These are phyloP conservation scores for Cassiopea xamachana DNA, from an alignment of 30 jellyfish, hydroid and myxozoan species.

Conservation along the genomic window DNA sequence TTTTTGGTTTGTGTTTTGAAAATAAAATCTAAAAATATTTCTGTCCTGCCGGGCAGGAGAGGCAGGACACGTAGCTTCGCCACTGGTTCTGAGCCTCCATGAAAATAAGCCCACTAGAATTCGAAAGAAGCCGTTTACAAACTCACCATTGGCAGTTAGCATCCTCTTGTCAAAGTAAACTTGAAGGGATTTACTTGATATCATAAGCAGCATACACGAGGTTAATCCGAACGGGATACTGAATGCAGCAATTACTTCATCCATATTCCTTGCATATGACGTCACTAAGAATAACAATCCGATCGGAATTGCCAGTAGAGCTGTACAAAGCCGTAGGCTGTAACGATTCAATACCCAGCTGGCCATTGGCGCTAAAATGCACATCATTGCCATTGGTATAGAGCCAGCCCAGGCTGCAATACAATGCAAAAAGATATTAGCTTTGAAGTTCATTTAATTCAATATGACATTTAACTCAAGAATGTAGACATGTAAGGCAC, in stretches of 20 bases:
- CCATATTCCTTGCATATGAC: slow-evolving; percentile 18
- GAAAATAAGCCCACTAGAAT: no score
- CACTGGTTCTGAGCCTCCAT: no score
- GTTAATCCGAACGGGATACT: slow-evolving; percentile 53
- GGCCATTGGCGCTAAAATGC: slow-evolving; percentile 33
- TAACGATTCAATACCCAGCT: slow-evolving; percentile 8
- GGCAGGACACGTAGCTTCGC: no score
- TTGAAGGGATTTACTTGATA: neutral
- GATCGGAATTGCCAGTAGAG: slow-evolving; percentile 15
- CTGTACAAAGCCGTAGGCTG: slow-evolving; percentile 21
- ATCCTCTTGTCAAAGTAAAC: slow-evolving; percentile 42
- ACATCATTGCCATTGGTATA: slow-evolving; percentile 35
- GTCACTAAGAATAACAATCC: slow-evolving; percentile 27
- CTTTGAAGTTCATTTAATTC: no score
- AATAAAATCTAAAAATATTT: no score
- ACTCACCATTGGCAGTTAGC: slow-evolving; percentile 53
- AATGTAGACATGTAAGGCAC: no score
- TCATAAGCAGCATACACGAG: neutral
- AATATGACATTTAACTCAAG: no score
- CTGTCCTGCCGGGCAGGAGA: no score
- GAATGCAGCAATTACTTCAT: slow-evolving; percentile 26
- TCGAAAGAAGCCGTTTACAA: no score
- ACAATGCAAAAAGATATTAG: no score
- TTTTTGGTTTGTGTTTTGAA: no score
- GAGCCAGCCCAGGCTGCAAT: slow-evolving; percentile 66